phyloP scores from a whole-genome alignment of 1,140 invertebrate genomes.

The Araneus ventricosus region DNA sequence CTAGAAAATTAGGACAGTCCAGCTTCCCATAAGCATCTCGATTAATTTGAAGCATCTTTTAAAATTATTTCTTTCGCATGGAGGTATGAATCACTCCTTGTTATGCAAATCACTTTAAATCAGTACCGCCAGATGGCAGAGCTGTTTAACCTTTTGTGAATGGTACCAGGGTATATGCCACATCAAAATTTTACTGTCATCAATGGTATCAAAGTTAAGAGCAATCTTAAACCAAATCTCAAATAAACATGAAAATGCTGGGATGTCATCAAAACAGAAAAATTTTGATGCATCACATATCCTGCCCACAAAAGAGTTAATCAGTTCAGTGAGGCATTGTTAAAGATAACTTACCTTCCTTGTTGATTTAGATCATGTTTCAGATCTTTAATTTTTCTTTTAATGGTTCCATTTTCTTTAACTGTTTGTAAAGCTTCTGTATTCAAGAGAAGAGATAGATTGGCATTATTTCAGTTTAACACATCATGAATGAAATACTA shows the following conservation, averaged over 20 bases:
- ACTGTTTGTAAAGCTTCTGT: slow-evolving; percentile 56
- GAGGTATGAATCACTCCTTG: too few species aligned
- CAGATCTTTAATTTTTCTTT: slow-evolving; percentile 70
- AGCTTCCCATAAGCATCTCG: too few species aligned
- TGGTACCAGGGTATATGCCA: not conserved
- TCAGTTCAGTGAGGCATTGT: not conserved
- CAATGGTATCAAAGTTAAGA: too few species aligned
- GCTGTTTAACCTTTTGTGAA: not conserved
- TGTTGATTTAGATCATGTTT: slow-evolving; percentile 60
- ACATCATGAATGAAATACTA: not conserved
- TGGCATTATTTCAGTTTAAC: not conserved
- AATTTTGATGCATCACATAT: too few species aligned
- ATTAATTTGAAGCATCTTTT: too few species aligned
- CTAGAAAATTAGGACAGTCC: too few species aligned
- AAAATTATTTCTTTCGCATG: too few species aligned
- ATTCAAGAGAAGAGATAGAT: not conserved
- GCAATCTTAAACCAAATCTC: too few species aligned
- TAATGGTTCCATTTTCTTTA: slow-evolving; percentile 62
- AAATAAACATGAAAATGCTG: too few species aligned
- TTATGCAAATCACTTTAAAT: not conserved
- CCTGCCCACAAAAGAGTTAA: not conserved
- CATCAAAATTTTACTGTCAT: not conserved
- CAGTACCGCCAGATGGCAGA: not conserved
- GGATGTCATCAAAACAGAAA: too few species aligned
- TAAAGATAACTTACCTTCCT: slow-evolving; percentile 46